These are phyloP conservation scores for Pegoplata infirma DNA, from an alignment of 2,888 invertebrate genomes.

Conservation along the genomic window DNA sequence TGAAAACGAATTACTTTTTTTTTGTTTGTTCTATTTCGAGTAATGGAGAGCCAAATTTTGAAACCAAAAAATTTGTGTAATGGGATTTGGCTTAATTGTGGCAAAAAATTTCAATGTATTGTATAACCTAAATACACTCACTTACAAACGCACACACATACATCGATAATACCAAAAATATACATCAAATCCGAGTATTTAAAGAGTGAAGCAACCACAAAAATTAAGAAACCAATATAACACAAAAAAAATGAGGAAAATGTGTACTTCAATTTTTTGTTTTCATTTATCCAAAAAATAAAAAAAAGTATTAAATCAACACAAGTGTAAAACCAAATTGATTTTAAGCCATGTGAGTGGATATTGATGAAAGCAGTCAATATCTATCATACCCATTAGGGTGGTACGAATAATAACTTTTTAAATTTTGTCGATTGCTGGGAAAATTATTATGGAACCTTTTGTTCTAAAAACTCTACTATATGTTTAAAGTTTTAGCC, in stretches of 20 bases:
- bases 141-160: not conserved
- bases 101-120: slow-evolving; percentile 31
- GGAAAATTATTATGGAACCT: too few species aligned
- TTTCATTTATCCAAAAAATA: not conserved
- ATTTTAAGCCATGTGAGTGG: slow-evolving; percentile 45
- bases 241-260: not conserved
- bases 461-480: too few species aligned
- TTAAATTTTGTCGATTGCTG: too few species aligned
- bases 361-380: slow-evolving; percentile 27
- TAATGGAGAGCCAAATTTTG: slow-evolving; percentile 36
- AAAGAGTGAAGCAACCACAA: slow-evolving; percentile 35
- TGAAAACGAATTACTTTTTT: not conserved
- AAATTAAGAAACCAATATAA: slow-evolving; percentile 43
- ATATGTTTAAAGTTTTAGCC: too few species aligned
- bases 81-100: slow-evolving; percentile 56
- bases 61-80: slow-evolving; percentile 32
- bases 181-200: slow-evolving; percentile 16
- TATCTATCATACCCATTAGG: not conserved
- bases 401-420: too few species aligned
- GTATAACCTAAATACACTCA: slow-evolving; percentile 12
- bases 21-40: slow-evolving; percentile 4
- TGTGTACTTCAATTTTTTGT: not conserved
- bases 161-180: not conserved
- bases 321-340: slow-evolving; percentile 49
- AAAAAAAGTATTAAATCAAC: slow-evolving; percentile 28